Conservation (phyloP, 53 echinoderm and acorn worm species). For the Hippasteria phrygiana region DNA sequence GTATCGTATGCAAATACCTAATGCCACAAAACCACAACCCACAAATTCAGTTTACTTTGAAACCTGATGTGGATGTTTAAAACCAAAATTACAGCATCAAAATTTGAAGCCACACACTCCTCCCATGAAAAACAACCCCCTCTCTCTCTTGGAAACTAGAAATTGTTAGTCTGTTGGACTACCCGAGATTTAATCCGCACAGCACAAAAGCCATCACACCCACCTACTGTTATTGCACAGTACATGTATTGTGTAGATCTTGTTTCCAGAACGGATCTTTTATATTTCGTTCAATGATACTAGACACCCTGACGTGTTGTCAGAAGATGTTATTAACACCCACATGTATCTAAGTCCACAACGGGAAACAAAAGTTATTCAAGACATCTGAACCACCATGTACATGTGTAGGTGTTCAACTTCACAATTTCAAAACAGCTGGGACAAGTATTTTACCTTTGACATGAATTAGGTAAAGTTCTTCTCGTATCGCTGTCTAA, state of each 20-base stretch:
- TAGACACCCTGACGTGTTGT: neutral
- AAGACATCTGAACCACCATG: neutral
- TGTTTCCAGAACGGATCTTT: neutral
- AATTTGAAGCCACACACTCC: neutral
- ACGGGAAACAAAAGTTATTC: neutral
- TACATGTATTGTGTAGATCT: neutral
- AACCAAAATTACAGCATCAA: neutral
- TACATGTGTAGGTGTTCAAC: too few species aligned
- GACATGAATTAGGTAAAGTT: neutral
- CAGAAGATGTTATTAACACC: neutral
- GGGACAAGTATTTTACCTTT: neutral
- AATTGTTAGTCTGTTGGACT: too few species aligned
- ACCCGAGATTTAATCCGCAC: neutral
- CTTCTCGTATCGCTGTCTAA: neutral
- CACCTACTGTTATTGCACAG: neutral
- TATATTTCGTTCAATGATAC: neutral
- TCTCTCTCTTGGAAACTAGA: neutral
- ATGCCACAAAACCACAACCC: neutral
- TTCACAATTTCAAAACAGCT: neutral
- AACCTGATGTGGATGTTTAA: neutral
- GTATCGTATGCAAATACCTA: neutral
- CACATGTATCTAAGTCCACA: neutral
- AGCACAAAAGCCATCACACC: neutral
- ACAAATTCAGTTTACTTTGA: constrained; percentile 9
- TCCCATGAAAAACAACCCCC: neutral